Evolutionary conservation across 2,113 vertebrate species (phyloP).

Genomic region (Pterocles burchelli): DNA sequence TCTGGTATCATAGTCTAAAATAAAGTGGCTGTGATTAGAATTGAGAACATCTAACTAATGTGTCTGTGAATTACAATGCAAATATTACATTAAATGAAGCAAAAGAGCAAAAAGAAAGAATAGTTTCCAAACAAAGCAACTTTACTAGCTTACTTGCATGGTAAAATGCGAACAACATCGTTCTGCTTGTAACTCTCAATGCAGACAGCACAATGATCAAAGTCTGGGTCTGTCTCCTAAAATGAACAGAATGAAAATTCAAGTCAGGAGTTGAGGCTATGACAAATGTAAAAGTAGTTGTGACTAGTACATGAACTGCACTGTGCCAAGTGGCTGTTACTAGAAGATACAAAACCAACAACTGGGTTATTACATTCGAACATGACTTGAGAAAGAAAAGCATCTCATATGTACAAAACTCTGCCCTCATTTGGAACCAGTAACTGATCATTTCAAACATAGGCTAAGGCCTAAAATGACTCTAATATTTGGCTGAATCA

Average conservation of each 20-base stretch:
- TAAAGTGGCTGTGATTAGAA: not conserved
- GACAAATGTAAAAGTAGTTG: not conserved
- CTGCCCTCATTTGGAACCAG: not conserved
- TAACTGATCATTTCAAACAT: not conserved
- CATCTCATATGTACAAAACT: not conserved
- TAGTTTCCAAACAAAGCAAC: slow-evolving; percentile 18
- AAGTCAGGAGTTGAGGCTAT: slow-evolving; percentile 35
- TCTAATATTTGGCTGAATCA: not conserved
- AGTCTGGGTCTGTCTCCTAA: slow-evolving; percentile 97
- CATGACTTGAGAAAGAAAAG: not conserved
- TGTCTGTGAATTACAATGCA: not conserved
- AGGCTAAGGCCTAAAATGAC: not conserved
- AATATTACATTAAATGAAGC: not conserved
- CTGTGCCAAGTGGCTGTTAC: not conserved
- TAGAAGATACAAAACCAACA: not conserved
- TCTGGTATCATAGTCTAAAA: not conserved
- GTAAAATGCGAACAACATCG: slow-evolving; percentile 94
- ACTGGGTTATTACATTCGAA: not conserved
- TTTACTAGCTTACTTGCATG: slow-evolving; percentile 91
- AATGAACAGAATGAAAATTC: slow-evolving; percentile 58
- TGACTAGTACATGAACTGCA: not conserved
- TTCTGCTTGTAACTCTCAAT: slow-evolving; percentile 98
- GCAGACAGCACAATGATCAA: slow-evolving; percentile 97
- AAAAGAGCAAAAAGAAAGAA: not conserved
- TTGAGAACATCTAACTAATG: not conserved